Percentiles rank a stretch among this genome's conserved stretches.
Conservation (phyloP, 2,113 vertebrate genomes). For the Thunnus maccoyii region DNA sequence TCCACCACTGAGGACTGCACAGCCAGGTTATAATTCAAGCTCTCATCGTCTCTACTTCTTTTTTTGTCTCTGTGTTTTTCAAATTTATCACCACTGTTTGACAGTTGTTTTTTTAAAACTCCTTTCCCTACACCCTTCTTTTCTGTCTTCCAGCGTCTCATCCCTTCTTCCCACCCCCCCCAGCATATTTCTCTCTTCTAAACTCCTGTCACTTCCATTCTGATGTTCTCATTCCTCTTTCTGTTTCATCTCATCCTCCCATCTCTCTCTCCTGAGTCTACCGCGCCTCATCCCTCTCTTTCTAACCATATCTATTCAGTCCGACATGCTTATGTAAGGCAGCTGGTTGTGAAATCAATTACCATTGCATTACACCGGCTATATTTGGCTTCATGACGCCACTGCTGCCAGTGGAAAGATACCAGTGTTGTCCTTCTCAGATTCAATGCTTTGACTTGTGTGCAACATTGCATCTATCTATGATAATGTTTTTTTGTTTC, state of each 20-base stretch:
- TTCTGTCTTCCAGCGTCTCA: neutral
- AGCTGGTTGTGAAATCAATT: constrained; percentile 71
- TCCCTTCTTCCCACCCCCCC: neutral
- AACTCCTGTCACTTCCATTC: neutral
- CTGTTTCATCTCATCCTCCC: constrained; percentile 17
- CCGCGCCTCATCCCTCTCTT: constrained; percentile 14
- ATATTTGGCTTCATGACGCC: constrained; percentile 58
- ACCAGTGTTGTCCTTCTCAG: neutral
- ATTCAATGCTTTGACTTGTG: neutral
- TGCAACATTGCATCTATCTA: neutral
- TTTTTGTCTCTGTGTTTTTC: constrained; percentile 24
- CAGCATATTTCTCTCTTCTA: neutral
- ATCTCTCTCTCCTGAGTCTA: neutral
- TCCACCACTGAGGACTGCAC: no score
- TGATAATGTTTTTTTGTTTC: neutral
- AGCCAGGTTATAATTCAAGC: neutral
- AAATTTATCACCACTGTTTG: constrained; percentile 9
- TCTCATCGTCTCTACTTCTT: neutral
- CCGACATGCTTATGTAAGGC: constrained; percentile 62
- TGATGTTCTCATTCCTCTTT: neutral
- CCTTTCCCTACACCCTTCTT: neutral
- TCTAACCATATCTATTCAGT: constrained; percentile 32
- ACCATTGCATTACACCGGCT: constrained; percentile 48
- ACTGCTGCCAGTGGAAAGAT: constrained; percentile 41
- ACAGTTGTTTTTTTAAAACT: neutral